A percentile compares a stretch with the other conserved stretches of the same genome.
These are phyloP conservation scores for Aphaenogaster rudis DNA, from an alignment of 1,140 invertebrate genomes.

Conservation along the genomic window DNA sequence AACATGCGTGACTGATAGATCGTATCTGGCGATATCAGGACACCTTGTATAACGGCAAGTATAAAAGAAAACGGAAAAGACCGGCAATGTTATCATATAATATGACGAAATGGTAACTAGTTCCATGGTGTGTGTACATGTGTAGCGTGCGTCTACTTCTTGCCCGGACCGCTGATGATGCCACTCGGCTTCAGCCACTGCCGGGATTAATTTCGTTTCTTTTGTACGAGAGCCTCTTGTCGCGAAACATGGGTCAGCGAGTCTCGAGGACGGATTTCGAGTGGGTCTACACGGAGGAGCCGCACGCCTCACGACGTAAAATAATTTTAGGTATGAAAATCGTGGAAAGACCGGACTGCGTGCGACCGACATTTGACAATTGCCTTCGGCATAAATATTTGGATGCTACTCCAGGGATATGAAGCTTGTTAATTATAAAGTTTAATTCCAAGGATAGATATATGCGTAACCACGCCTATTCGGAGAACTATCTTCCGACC, in stretches of 20 bases:
- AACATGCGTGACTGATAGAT: neutral
- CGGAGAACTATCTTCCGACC: neutral
- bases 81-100: neutral
- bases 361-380: neutral
- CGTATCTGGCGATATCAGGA: no score
- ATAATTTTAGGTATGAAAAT: slow-evolving; percentile 93
- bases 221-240: neutral
- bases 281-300: slow-evolving; percentile 98
- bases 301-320: slow-evolving; percentile 98
- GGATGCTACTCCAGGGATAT: neutral
- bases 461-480: neutral
- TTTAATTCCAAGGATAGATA: neutral
- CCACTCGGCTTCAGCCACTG: neutral
- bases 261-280: slow-evolving; percentile 97
- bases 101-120: neutral
- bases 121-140: neutral
- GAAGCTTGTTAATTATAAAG: neutral
- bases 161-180: neutral
- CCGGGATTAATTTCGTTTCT: neutral
- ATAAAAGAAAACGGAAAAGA: neutral
- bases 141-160: neutral
- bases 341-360: neutral
- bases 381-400: neutral
- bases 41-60: neutral
- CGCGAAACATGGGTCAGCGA: slow-evolving; percentile 92